Base-by-base conservation (phyloP, 2,797 vertebrate genomes). In the Chlorospingus semifuscus region DNA sequence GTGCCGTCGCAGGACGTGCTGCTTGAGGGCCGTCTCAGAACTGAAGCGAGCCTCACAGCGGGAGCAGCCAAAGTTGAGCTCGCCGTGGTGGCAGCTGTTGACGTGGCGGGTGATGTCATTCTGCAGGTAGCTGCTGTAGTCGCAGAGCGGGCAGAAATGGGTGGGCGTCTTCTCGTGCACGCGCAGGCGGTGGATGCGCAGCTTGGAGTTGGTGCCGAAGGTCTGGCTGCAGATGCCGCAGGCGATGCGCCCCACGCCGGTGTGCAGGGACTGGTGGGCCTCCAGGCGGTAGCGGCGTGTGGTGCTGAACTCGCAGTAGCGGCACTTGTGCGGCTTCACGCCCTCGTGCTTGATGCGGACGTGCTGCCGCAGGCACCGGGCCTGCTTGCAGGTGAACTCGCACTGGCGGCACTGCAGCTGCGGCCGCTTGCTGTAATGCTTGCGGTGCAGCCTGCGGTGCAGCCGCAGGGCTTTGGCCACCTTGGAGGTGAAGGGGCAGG, bases 211-310 rank as follows among this genome's bases (percentile, higher is more conserved):
- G 27, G 99, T 98, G 42, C 99, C 99, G 0, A 99, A 99, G 7
- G 99, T 99, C 90, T 99, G 99, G 53, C 92, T 72, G 42, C 99
- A 99, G 63, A 96, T 70, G 12, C 97, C 50, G 5, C 99, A 99
- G 76, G 95, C n/a, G 37, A 99, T 98, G 22, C 99, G 99, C 12
- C 99, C 99, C 53, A 99, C 87, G 0, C 99, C 99, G 0, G 99
- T 99, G 97, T 99, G 99, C 80, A 99, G 97, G 47, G 99, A 99
- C 95, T 99, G 98, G 52, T 99, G 99, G 20, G 99, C 98, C 18
- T 99, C 98, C 80, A 99, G 91, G 27, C 99, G 98, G 89, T 99
- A 99, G 22, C 98, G 98, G 10, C 99, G 98, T 0, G 98, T 98
- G 68, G 99, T 99, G 96, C 98, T 98, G 92, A 99, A 99, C 39